Evolutionary conservation across 2,113 vertebrate species (phyloP).

Genomic region (Ploceus nigricollis): DNA sequence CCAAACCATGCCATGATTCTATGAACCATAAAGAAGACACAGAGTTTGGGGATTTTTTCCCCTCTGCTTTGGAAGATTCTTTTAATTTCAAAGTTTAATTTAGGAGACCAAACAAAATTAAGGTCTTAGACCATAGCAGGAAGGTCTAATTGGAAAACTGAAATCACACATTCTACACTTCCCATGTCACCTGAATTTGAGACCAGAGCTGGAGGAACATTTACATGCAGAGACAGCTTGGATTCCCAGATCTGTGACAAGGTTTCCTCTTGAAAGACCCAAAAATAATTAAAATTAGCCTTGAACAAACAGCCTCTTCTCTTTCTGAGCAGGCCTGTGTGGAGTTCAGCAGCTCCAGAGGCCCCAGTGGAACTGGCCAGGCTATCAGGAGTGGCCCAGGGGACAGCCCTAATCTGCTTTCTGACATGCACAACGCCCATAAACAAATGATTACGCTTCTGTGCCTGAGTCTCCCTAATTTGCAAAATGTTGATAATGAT

Average conservation of each 20-base stretch:
- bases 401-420: constrained; percentile 35
- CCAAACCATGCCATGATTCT: background rate
- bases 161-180: background rate
- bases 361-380: background rate
- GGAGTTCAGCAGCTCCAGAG: background rate
- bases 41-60: background rate
- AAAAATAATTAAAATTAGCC: background rate
- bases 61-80: background rate
- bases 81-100: background rate
- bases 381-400: background rate
- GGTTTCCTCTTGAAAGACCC: background rate
- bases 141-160: background rate
- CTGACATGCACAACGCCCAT: constrained; percentile 35
- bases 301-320: background rate
- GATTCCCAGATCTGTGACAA: background rate
- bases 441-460: constrained; percentile 34
- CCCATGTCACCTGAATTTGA: background rate
- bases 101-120: background rate
- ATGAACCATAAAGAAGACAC: background rate
- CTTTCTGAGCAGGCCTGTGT: background rate
- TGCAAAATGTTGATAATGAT: constrained; percentile 47
- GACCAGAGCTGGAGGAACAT: background rate
- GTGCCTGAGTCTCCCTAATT: constrained; percentile 22
- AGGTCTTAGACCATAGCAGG: background rate
- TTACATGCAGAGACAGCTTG: background rate